A percentile compares a stretch with the other conserved stretches of the same genome.
These are phyloP conservation scores for Henricia sp. DNA, from an alignment of 53 echinoderm and acorn worm genomes.

Conservation along the genomic window DNA sequence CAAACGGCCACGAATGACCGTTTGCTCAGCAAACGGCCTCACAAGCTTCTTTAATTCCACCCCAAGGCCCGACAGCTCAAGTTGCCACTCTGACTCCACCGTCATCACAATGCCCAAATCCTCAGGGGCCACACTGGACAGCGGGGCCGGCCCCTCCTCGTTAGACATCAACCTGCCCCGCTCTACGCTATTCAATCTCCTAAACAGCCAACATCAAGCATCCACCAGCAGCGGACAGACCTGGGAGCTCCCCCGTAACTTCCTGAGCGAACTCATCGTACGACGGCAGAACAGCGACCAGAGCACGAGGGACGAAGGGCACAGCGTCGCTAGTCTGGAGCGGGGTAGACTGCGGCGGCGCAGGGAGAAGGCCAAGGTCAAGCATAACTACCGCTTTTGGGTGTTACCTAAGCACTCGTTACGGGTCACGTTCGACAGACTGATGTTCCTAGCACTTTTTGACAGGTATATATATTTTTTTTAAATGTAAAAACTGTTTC, in stretches of 20 bases:
- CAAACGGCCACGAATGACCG: no score
- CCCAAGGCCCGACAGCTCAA: conserved; percentile 87
- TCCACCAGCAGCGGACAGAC: conserved; percentile 52
- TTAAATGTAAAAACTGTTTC: no score
- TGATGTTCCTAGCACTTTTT: conserved; percentile 94
- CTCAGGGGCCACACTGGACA: conserved; percentile 46
- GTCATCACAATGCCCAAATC: conserved; percentile 83
- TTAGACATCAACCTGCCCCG: conserved; percentile 46
- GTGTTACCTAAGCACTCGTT: conserved; percentile 92
- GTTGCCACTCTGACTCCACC: conserved; percentile 96
- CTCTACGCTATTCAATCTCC: conserved; percentile 57
- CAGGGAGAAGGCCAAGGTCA: conserved; percentile 66
- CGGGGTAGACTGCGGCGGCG: conserved; percentile 49
- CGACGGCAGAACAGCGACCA: conserved; percentile 62
- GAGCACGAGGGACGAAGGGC: conserved; percentile 76
- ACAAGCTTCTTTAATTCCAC: no score
- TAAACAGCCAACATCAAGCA: conserved; percentile 23
- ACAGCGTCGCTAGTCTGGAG: conserved; percentile 66
- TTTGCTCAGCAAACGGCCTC: no score
- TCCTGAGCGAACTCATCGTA: conserved; percentile 60
- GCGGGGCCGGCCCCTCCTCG: conserved; percentile 57
- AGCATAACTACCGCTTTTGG: conserved; percentile 97
- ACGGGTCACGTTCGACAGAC: conserved; percentile 92
- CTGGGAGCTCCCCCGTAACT: conserved; percentile 69
- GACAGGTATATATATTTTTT: conserved; percentile 93